A percentile compares a stretch with the other conserved stretches of the same genome.
phyloP scores from a whole-genome alignment of 1,140 invertebrate genomes.

The Mizuhopecten yessoensis region DNA sequence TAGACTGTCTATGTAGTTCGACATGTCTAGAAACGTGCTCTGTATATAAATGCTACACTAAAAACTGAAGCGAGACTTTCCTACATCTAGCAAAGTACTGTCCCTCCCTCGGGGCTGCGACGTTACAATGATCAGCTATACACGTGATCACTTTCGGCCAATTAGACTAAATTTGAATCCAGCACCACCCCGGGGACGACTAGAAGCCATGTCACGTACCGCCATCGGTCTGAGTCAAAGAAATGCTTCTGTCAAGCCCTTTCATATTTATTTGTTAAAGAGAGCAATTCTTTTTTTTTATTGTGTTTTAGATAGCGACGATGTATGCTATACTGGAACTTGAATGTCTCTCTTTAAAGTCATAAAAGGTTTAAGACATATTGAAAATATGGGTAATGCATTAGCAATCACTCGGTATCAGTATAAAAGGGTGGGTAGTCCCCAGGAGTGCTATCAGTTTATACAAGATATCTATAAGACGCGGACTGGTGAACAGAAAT shows the following conservation, averaged over 20 bases:
- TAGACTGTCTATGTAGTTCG: no score
- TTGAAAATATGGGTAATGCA: neutral
- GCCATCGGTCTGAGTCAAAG: neutral
- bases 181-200: neutral
- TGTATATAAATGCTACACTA: no score
- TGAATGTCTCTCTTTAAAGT: neutral
- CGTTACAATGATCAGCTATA: neutral
- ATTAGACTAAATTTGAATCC: neutral
- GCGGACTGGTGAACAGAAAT: neutral
- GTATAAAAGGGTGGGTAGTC: neutral
- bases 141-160: neutral
- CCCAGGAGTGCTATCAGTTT: neutral
- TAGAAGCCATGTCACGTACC: neutral
- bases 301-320: neutral
- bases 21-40: no score
- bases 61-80: no score
- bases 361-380: no score
- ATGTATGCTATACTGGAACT: neutral
- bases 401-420: neutral
- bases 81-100: no score
- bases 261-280: neutral
- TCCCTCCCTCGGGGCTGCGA: neutral
- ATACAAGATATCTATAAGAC: neutral
- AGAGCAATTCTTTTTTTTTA: neutral
- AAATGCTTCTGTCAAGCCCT: neutral